Evolutionary conservation across 2,797 vertebrate species (phyloP), one percentile per base, ranked within the genome.

Genomic region (Acomys russatus): DNA sequence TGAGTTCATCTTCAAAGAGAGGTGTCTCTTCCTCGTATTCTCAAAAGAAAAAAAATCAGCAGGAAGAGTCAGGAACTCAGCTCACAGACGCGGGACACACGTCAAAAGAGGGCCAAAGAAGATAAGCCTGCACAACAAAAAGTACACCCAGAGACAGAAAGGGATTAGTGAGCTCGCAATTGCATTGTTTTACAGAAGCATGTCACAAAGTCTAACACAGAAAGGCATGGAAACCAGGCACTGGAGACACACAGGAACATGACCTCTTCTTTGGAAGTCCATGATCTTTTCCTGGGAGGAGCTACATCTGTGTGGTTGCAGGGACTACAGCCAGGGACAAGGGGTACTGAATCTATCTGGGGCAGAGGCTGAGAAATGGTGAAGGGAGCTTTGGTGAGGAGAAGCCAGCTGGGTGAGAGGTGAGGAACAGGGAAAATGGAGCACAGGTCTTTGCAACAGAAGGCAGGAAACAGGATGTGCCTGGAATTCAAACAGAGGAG

Each of bases 1-100:
- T 96, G 98, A 98, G 98, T 99, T 99, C 99, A 99, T 99, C 95
- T 98, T 99, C 97, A 88, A 76, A 85, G 90, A 76, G 25, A 76
- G 90, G n/a, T 3, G 78, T 20, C 61, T 94, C 90, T 86, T 94
- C 85, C 90, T 92, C 93, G 91, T 71, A 77, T 28, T 90, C 77
- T 90, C 93, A 90, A 68, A 73, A 86, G 92, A 51, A 54, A 86
- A 54, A 56, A 82, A 35, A 63, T 86, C 85, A 78, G 18, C 9
- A 76, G 84, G 82, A 54, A 95, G 74, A 90, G 68, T 96, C 96
- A 91, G 85, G 86, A 83, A 68, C 78, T 96, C 94, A 96, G 91
- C 95, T 97, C 96, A 97, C 95, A 92, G 96, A 93, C 0, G 93
- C 79, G n/a, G 9, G n/a, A 35, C 23, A 63, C 1, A 74, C 33